Percentiles rank a stretch among this genome's conserved stretches.
Evolutionary conservation across 2,113 vertebrate species (phyloP).

Genomic region (Fukomys damarensis): DNA sequence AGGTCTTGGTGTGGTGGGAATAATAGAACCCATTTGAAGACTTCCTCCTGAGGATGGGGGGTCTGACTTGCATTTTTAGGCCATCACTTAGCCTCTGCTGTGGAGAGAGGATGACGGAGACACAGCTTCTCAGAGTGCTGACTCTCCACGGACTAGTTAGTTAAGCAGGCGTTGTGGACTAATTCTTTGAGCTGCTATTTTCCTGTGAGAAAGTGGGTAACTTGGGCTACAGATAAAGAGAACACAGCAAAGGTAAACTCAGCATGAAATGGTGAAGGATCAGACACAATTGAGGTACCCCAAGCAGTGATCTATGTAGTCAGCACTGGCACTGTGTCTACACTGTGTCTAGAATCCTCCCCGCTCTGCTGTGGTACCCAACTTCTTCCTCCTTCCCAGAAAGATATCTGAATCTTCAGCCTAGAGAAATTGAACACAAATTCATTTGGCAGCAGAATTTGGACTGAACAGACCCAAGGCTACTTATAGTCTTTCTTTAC

Average conservation of each 20-base stretch:
- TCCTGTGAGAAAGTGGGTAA: neutral
- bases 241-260: fast-evolving
- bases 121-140: neutral
- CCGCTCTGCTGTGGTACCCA: fast-evolving
- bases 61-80: neutral
- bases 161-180: fast-evolving
- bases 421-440: neutral
- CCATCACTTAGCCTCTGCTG: fast-evolving
- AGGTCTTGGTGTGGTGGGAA: neutral
- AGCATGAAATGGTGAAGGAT: neutral
- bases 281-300: neutral
- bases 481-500: constrained; percentile 52
- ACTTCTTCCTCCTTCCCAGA: neutral
- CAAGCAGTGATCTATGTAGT: fast-evolving
- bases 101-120: too few species aligned
- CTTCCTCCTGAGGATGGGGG: neutral
- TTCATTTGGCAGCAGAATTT: constrained; percentile 27
- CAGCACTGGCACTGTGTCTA: fast-evolving
- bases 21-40: too few species aligned
- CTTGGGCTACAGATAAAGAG: neutral
- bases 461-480: neutral
- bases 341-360: neutral
- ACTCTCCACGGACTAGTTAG: neutral
- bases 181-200: neutral
- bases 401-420: neutral